Base-by-base conservation (phyloP, 2,113 vertebrate species). In the Nyctibius bracteatus region DNA sequence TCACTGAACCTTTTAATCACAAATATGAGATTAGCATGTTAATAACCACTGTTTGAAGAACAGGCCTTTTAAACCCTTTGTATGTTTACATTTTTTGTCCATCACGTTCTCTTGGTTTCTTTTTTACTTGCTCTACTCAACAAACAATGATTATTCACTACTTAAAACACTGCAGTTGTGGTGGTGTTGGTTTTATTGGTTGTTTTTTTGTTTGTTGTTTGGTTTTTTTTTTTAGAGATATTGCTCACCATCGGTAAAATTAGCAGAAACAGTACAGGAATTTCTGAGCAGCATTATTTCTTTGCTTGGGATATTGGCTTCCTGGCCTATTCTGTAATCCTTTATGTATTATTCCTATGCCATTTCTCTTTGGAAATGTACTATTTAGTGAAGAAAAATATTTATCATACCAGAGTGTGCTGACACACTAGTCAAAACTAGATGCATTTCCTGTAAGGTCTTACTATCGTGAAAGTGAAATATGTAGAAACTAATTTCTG, bases 401-500 rank as follows among this genome's bases (percentile, higher is more conserved):
- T 75, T 88, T 94, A 86, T 79, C 49, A 33, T 66, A 71, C 33
- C 25, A 65, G 22, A 83, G 33, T 91, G 24, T 79, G 8, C 22
- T 86, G 79, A 62, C 63, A 91, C 8, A 35, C 8, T 24, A 80
- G 27, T 39, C 13, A 81, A 87, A 91, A 86, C 41, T 63, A 65
- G 35, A 49, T 68, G 17, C 5, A 52, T 70, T 81, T 89, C 17
- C 37, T 59, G 12, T 46, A 7, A 70, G 66, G 20, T 33, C 47
- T 43, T 44, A 49, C 67, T 92, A 83, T 46, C 17, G 30, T 55
- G 16, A 66, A 80, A 80, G 12, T 80, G 47, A 79, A 94, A 49
- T 71, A 88, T 46, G 14, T 88, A 85, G 54, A 94, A 79, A 94
- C 90, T 86, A 54, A 77, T 91, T 97, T 94, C 10, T 63, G 57